Evolutionary conservation across 2,797 vertebrate species (phyloP).

Genomic region (Setipinna tenuifilis): DNA sequence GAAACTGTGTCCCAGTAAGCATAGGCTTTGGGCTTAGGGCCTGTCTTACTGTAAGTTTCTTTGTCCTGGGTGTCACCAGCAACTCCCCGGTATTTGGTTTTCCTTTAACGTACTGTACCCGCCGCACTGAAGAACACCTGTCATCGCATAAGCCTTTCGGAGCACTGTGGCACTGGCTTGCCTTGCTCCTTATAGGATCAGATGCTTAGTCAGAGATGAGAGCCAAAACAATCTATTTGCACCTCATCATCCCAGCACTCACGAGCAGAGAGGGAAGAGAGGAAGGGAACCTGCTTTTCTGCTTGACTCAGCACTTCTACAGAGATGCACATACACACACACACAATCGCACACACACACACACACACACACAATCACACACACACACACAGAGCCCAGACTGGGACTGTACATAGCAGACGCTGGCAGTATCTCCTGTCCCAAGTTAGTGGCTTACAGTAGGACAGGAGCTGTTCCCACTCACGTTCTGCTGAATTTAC

Average conservation of each 20-base stretch:
- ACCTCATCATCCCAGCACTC: background rate
- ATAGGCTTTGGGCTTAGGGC: too few relatives aligned
- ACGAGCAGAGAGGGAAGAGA: background rate
- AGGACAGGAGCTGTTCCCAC: background rate
- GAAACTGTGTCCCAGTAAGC: too few relatives aligned
- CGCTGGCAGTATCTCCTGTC: background rate
- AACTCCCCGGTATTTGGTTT: too few relatives aligned
- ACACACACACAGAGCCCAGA: background rate
- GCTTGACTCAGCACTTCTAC: background rate
- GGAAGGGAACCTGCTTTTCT: background rate
- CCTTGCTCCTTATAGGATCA: constrained; percentile 4
- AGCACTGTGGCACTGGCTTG: too few relatives aligned
- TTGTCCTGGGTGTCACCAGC: too few relatives aligned
- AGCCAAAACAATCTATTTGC: background rate
- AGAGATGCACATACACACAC: too few relatives aligned
- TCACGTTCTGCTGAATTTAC: background rate
- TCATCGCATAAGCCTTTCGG: too few relatives aligned
- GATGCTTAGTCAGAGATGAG: background rate
- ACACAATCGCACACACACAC: too few relatives aligned
- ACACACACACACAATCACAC: background rate
- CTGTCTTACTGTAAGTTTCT: too few relatives aligned
- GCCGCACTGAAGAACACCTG: too few relatives aligned
- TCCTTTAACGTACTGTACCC: too few relatives aligned
- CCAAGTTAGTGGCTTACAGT: background rate
- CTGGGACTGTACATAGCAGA: too few relatives aligned